Evolutionary conservation across 1,140 invertebrate genomes (phyloP), one percentile per base, ranked within the genome.

Genomic region (Drosophila insularis): DNA sequence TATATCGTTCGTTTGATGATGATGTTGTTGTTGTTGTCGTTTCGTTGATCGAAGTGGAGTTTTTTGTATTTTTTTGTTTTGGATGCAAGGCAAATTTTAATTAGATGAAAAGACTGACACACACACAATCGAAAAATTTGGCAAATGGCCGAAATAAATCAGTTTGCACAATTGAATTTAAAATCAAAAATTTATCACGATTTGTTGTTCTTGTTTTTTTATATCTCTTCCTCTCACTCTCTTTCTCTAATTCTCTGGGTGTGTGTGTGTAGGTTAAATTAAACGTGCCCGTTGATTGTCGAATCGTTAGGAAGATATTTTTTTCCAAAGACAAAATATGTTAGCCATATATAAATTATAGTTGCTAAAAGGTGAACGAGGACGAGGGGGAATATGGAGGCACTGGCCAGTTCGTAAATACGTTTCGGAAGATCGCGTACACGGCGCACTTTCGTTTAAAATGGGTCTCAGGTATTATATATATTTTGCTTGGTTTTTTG

Each of bases 111-210:
- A 50, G 17, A 50, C 43, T 14, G 56, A 56, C 39, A 73, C 53
- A 64, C 54, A 19, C 46, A 40, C 56, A 65, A 66, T 37, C 11
- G 64, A 69, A 69, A 37, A 37, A 35, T 35, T 37, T 14, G 46
- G 50, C 14, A 31, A 62, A 56, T 63, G 59, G 23, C 63, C 64
- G 59, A 39, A 67, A 53, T 68, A 80, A 81, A 73, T 74, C 68
- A 78, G 78, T 87, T 86, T 86, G 82, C 81, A 82, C 81, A 86
- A 86, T 86, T 87, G 75, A 73, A 68, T 86, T 87, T 79, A 73
- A 68, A 68, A 11, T 63, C 79, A 54, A 78, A 87, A 75, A 87
- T 86, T 86, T 72, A 86, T 86, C 81, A 86, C 82, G 81, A 86
- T 87, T 86, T 79, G 64, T 69, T 65, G 79, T 81, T 63, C 64